Evolutionary conservation across 1,140 invertebrate genomes (phyloP), one percentile per base, ranked within the genome.

Genomic region (Sycobia sp.): DNA sequence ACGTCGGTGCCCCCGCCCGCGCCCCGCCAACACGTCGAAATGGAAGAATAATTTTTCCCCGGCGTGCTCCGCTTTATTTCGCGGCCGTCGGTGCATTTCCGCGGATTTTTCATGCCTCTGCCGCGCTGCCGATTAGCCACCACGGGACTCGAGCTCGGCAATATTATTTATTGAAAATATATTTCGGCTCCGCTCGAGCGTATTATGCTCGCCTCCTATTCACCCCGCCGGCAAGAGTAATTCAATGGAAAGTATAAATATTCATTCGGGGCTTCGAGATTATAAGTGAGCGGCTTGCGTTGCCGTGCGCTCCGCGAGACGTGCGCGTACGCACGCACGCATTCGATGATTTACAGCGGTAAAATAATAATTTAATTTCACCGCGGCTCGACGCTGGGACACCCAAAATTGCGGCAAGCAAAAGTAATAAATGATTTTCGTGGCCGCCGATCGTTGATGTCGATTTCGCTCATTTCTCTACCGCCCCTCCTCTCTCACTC

Each of bases 171-270:
- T 79, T 74, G 76, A 77, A 79, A 53, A 51, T 80, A 77, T 78
- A 80, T 80, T 79, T 79, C 73, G 77, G 76, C 73, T n/a, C 76
- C 72, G 20, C 56, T 71, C 72, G 71, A 13, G 44, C 11, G 38
- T 79, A 79, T 79, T 79, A 81, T 80, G 76, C 73, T 13, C 7
- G 25, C 27, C n/a, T 14, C 11, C 22, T 1, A 4, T 18, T 10
- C 20, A 20, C 41, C 18, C 20, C 14, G 22, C 10, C 34, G n/a
- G 10, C 22, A 80, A 81, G 78, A 79, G 77, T 78, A 78, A 80
- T 81, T 81, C 78, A 80, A 82, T 80, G 77, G 77, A 80, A 80
- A 80, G 78, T 81, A 82, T 81, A 80, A 81, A 81, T 81, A 81
- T 81, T 81, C 78, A 81, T 81, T 80, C 78, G 76, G 69, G 75